Conservation (phyloP, 92 coral and sea anemone genomes). For the Epizoanthus fatuus region DNA sequence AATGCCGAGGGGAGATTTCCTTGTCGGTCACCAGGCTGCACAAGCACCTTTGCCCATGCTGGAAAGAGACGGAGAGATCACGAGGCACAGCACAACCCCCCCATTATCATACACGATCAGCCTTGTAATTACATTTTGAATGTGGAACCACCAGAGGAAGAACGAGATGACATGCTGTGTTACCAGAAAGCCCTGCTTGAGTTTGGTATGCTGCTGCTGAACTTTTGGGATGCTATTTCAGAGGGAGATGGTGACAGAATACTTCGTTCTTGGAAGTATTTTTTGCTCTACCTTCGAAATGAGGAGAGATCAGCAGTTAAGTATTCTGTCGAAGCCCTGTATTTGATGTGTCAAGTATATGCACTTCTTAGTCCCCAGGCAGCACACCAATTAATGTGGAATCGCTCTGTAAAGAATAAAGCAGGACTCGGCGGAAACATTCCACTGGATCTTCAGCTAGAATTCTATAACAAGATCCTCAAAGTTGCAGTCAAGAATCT, state of each 20-base stretch:
- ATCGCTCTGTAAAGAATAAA: slow-evolving; percentile 68
- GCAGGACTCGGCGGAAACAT: slow-evolving; percentile 68
- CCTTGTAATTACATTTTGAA: slow-evolving; percentile 17
- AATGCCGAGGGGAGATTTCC: slow-evolving; percentile 45
- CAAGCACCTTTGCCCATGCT: slow-evolving; percentile 68
- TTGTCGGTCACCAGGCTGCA: slow-evolving; percentile 55
- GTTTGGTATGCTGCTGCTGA: slow-evolving; percentile 76
- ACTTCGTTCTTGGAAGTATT: slow-evolving; percentile 63
- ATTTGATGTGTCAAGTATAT: slow-evolving; percentile 73
- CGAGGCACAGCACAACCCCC: slow-evolving; percentile 79
- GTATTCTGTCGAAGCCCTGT: slow-evolving; percentile 80
- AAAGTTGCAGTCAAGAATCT: slow-evolving; percentile 71
- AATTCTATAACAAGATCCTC: slow-evolving; percentile 66
- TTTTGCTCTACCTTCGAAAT: slow-evolving; percentile 66
- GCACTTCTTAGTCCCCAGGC: slow-evolving; percentile 75
- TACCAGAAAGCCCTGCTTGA: slow-evolving; percentile 79
- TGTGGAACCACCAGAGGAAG: slow-evolving; percentile 44
- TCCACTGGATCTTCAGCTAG: slow-evolving; percentile 69
- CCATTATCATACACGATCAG: slow-evolving; percentile 55
- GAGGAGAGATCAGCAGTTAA: slow-evolving; percentile 62
- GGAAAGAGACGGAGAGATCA: slow-evolving; percentile 77
- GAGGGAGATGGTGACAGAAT: neutral
- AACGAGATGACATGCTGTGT: slow-evolving; percentile 74
- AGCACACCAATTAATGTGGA: slow-evolving; percentile 79
- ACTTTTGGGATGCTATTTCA: slow-evolving; percentile 63